These are phyloP conservation scores for Sphenodon punctatus DNA, from an alignment of 2,797 vertebrate species.

Conservation along the genomic window DNA sequence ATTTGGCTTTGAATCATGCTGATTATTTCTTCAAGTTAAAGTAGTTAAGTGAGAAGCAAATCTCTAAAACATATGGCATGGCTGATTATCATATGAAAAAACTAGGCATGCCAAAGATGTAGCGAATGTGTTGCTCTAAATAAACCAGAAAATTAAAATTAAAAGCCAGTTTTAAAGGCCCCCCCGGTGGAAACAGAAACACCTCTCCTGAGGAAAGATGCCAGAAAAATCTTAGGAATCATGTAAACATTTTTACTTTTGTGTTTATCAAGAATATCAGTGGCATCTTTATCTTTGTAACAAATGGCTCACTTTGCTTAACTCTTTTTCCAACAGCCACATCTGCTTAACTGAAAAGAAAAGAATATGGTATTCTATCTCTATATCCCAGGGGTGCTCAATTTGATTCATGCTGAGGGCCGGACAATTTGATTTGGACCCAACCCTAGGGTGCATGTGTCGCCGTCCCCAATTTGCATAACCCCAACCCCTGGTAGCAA, in stretches of 20 bases:
- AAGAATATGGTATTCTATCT: rapidly evolving
- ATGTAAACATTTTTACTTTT: neutral
- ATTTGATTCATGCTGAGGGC: too few species aligned
- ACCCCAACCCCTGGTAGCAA: neutral
- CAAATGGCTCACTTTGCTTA: neutral
- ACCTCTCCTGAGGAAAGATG: neutral
- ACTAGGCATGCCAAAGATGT: slow-evolving; percentile 35
- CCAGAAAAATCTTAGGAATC: neutral
- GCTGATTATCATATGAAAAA: slow-evolving; percentile 61
- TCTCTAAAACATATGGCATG: slow-evolving; percentile 52
- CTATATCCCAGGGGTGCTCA: too few species aligned
- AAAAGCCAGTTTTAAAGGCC: slow-evolving; percentile 18
- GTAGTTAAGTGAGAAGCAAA: slow-evolving; percentile 53
- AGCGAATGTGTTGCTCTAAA: slow-evolving; percentile 21
- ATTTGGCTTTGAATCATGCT: slow-evolving; percentile 47
- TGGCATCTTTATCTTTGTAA: neutral
- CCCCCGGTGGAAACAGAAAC: neutral
- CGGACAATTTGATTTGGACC: too few species aligned
- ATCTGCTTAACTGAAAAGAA: neutral
- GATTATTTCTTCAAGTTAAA: slow-evolving; percentile 54
- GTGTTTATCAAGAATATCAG: neutral
- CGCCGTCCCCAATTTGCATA: too few species aligned
- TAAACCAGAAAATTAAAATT: slow-evolving; percentile 13
- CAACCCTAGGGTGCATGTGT: too few species aligned
- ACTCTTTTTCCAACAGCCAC: neutral